Base-by-base conservation (phyloP, 2,888 invertebrate species). In the Spicauda simplicius region DNA sequence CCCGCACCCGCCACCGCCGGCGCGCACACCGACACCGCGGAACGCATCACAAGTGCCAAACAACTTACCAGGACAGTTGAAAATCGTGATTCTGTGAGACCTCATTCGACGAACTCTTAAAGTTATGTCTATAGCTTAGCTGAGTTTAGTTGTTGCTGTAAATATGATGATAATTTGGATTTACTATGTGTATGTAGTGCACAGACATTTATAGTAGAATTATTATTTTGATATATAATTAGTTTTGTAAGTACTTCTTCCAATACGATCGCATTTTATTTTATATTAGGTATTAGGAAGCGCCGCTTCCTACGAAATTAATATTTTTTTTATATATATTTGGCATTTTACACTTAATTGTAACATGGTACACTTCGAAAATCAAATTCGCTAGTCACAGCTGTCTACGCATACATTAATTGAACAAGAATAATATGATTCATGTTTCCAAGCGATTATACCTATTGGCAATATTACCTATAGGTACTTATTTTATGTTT, bases 1-100 rank as follows among this genome's bases (percentile, higher is more conserved):
- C 71, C 53, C 75, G 72, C 77, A 73, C 73, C 73, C 72, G 72
- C 69, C 69, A 72, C 53, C 75, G 66, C 72, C 72, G 68, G 61
- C 72, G 75, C 65, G 61, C 70, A 60, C 70, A 72, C 64, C 68
- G 71, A 68, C 70, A 72, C 7, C 72, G 71, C 61, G 70, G 69
- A 60, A 65, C 54, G 64, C 73, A 65, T 56, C 68, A 72, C 55
- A 71, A 58, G 62, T 70, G 64, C 61, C 66, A 66, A 66, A 66
- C 41, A 54, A 64, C 14, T 66, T 48, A 55, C 20, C 10, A 18
- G 66, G 60, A 66, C 60, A 54, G 33, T 33, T 66, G 41, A 59
- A 41, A 45, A 16, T 48, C 58, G 54, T 59, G 52, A 30, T 57
- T 45, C 12, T 41, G 11, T 19, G 48, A 53, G 48, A 64, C 59